phyloP scores from a whole-genome alignment of 2,113 vertebrate genomes.

The Leucoraja erinaceus region DNA sequence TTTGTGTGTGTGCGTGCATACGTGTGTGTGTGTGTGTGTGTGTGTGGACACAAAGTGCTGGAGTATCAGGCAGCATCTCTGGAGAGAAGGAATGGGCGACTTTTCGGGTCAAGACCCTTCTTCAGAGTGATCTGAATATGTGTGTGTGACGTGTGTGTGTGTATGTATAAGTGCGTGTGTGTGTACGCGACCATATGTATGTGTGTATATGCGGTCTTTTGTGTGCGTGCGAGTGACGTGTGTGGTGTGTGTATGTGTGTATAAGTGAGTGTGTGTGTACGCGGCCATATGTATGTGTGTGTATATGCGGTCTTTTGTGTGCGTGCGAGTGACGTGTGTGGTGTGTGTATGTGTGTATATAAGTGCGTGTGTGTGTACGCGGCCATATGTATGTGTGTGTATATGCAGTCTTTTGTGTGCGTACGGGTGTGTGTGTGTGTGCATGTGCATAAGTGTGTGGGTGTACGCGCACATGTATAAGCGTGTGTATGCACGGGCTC shows the following conservation, averaged over 20 bases:
- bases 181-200: neutral
- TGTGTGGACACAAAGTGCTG: neutral
- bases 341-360: neutral
- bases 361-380: neutral
- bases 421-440: neutral
- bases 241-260: neutral
- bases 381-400: neutral
- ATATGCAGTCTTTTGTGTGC: neutral
- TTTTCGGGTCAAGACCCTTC: no score
- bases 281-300: neutral
- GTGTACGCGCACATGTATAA: neutral
- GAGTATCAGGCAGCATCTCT: no score
- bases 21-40: neutral
- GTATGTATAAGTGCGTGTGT: neutral
- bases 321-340: neutral
- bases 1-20: no score
- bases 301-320: neutral
- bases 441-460: neutral
- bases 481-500: neutral
- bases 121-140: no score
- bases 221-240: neutral
- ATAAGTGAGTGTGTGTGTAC: neutral
- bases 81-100: no score
- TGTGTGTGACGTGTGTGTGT: neutral
- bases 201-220: neutral